Conservation (phyloP, 2,797 vertebrate genomes). For the Oreonectes daqikongensis region DNA sequence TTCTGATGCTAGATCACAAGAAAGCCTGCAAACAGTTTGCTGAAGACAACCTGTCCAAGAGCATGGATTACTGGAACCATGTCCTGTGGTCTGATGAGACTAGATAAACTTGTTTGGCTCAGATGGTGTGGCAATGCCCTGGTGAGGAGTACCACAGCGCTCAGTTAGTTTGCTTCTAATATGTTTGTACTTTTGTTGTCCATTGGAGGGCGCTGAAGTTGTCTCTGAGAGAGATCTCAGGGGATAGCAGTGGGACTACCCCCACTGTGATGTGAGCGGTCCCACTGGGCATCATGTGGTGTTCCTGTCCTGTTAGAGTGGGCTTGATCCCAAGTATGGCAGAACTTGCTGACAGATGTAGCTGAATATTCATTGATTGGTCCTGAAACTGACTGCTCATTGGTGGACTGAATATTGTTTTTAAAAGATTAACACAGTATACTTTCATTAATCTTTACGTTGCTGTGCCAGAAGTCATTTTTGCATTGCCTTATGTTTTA, state of each 20-base stretch:
- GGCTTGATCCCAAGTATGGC: constrained; percentile 16
- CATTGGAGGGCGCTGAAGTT: not conserved
- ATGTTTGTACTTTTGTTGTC: not conserved
- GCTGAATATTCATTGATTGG: constrained; percentile 65
- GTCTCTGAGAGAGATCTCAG: not conserved
- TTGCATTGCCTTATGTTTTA: not conserved
- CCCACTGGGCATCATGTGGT: constrained; percentile 39
- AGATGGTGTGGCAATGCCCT: too few species aligned
- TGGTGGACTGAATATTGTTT: constrained; percentile 44
- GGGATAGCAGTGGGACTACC: not conserved
- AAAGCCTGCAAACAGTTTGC: too few species aligned
- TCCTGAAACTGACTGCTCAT: constrained; percentile 55
- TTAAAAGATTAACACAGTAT: not conserved
- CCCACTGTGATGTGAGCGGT: not conserved
- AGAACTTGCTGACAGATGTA: constrained; percentile 58
- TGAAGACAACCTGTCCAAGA: too few species aligned
- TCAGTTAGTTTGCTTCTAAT: not conserved
- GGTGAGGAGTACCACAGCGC: too few species aligned
- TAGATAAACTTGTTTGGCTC: too few species aligned
- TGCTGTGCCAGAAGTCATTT: not conserved
- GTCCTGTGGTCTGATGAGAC: too few species aligned
- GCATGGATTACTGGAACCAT: too few species aligned
- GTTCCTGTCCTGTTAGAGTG: constrained; percentile 3
- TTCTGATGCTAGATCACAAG: too few species aligned
- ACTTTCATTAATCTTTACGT: not conserved